Evolutionary conservation across 2,888 invertebrate species (phyloP).

Genomic region (Neria commutata): DNA sequence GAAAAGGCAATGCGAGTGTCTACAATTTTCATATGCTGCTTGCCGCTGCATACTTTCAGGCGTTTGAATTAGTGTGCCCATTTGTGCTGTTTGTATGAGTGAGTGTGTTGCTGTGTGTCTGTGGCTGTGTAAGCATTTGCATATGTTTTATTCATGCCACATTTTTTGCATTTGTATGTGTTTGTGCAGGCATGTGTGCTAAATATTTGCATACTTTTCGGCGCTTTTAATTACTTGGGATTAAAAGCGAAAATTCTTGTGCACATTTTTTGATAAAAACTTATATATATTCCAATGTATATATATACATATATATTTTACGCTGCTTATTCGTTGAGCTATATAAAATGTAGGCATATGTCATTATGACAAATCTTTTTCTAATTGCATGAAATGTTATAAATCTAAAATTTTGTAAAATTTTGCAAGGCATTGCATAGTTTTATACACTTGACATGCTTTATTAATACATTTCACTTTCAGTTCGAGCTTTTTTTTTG

Average conservation of each 20-base stretch:
- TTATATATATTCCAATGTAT: too few species aligned
- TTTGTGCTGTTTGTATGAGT: background rate
- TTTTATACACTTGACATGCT: too few species aligned
- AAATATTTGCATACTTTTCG: constrained; percentile 49
- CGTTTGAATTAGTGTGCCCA: background rate
- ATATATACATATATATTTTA: too few species aligned
- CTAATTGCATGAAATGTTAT: too few species aligned
- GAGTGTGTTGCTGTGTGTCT: background rate
- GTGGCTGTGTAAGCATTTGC: background rate
- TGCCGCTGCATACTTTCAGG: constrained; percentile 12
- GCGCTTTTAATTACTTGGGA: constrained; percentile 46
- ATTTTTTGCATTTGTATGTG: background rate
- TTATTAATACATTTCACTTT: too few species aligned
- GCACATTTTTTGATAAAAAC: too few species aligned
- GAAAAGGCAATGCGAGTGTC: too few species aligned
- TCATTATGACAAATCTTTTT: too few species aligned
- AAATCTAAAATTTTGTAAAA: too few species aligned
- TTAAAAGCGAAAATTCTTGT: background rate
- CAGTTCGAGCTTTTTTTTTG: background rate
- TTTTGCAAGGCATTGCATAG: too few species aligned
- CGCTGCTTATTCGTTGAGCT: too few species aligned
- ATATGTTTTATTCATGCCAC: background rate
- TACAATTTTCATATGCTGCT: background rate
- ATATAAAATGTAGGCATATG: too few species aligned
- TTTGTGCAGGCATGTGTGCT: background rate